These are phyloP conservation scores for Macrocentrus cingulum DNA, from an alignment of 1,140 invertebrate species.

Conservation along the genomic window DNA sequence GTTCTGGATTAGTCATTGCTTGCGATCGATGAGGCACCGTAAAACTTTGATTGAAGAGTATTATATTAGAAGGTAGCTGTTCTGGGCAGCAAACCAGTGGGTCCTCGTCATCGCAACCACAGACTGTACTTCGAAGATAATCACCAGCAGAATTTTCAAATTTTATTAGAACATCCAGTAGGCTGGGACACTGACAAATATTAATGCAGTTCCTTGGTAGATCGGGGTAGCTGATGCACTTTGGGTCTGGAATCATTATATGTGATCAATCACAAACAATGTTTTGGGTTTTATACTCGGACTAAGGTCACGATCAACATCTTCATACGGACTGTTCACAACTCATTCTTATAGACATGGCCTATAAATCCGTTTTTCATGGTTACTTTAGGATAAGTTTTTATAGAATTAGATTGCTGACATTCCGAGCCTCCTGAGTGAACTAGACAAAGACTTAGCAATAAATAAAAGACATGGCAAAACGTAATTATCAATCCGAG, in stretches of 20 bases:
- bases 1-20: too few species aligned
- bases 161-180: constrained; percentile 49
- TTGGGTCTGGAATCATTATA: too few species aligned
- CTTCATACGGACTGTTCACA: too few species aligned
- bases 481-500: too few species aligned
- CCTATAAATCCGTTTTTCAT: neutral
- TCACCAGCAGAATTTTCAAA: constrained; percentile 35
- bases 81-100: constrained; percentile 62
- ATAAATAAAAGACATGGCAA: too few species aligned
- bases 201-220: constrained; percentile 54
- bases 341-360: neutral
- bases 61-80: neutral
- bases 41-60: neutral
- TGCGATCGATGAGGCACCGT: constrained; percentile 15
- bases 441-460: neutral
- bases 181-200: constrained; percentile 51
- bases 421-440: constrained; percentile 14
- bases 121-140: constrained; percentile 60
- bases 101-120: constrained; percentile 57
- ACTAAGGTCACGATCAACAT: too few species aligned
- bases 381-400: neutral
- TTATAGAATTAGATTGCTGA: neutral
- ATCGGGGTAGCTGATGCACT: constrained; percentile 42
- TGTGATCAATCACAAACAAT: too few species aligned
- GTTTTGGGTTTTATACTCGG: too few species aligned